These are phyloP conservation scores for Tenodera sinensis DNA, from an alignment of 2,888 invertebrate genomes.

Conservation along the genomic window DNA sequence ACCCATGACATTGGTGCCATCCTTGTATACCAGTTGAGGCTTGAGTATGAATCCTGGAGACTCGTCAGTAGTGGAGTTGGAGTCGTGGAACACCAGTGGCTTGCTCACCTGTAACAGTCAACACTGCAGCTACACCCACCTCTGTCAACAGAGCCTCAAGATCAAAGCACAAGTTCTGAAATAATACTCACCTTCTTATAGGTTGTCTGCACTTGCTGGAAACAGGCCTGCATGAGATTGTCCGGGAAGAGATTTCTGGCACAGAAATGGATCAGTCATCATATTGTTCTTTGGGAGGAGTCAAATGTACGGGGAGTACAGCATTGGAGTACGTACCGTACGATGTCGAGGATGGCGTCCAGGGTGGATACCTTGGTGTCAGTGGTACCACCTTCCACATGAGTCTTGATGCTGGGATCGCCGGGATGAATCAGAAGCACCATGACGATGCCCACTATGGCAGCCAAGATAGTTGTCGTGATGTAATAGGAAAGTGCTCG, in stretches of 20 bases:
- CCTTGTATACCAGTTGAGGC: slow-evolving; percentile 44
- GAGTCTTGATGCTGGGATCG: slow-evolving; percentile 47
- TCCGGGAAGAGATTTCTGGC: slow-evolving; percentile 59
- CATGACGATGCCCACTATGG: slow-evolving; percentile 59
- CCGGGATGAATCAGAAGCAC: slow-evolving; percentile 63
- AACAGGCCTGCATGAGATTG: slow-evolving; percentile 57
- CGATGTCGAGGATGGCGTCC: slow-evolving; percentile 57
- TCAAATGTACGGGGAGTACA: not conserved
- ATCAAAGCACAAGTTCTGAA: not conserved
- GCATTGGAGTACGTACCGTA: slow-evolving; percentile 44
- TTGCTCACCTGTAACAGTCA: slow-evolving; percentile 22
- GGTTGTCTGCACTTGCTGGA: slow-evolving; percentile 54
- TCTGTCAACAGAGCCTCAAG: not conserved
- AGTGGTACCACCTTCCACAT: slow-evolving; percentile 35
- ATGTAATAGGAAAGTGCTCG: slow-evolving; percentile 61
- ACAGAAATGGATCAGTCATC: not conserved
- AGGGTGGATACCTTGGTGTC: slow-evolving; percentile 49
- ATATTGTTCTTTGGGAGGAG: not conserved
- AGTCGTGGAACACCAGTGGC: slow-evolving; percentile 20
- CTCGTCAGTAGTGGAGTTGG: slow-evolving; percentile 3
- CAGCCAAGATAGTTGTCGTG: slow-evolving; percentile 61
- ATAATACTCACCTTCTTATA: slow-evolving; percentile 42
- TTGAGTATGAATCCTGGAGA: slow-evolving; percentile 36
- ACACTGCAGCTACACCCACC: not conserved
- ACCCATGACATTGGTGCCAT: slow-evolving; percentile 64